Conservation (phyloP, 2,797 vertebrate genomes). For the Uromys caudimaculatus region DNA sequence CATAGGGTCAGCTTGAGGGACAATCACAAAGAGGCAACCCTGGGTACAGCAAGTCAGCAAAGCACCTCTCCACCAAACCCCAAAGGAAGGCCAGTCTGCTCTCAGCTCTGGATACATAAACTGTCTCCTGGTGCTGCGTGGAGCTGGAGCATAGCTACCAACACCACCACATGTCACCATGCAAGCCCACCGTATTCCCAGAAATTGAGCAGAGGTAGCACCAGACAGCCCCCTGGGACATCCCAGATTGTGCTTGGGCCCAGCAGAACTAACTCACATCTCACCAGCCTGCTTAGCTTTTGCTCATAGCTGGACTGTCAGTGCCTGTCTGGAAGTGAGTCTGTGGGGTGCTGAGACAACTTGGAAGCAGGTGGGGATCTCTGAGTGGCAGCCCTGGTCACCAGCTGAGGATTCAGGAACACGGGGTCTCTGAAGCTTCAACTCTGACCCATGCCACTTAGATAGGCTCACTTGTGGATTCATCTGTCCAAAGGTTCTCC, state of each 20-base stretch:
- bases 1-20: background rate
- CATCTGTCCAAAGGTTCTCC: too few species aligned
- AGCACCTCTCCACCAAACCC: too few species aligned
- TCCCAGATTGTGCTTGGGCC: background rate
- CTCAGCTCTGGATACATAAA: background rate
- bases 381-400: background rate
- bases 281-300: background rate
- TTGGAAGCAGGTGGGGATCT: background rate
- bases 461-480: too few species aligned
- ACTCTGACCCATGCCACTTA: background rate
- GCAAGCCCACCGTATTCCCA: fast-evolving
- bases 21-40: background rate
- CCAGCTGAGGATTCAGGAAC: background rate
- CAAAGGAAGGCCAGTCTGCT: fast-evolving
- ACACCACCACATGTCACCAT: fast-evolving
- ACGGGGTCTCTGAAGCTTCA: background rate
- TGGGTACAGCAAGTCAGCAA: background rate
- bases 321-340: fast-evolving
- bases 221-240: background rate
- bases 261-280: background rate
- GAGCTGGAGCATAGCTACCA: fast-evolving
- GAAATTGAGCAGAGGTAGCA: background rate
- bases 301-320: background rate
- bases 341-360: background rate
- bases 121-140: background rate